Base-by-base conservation (phyloP, 2,113 vertebrate genomes). In the Synchiropus splendidus region DNA sequence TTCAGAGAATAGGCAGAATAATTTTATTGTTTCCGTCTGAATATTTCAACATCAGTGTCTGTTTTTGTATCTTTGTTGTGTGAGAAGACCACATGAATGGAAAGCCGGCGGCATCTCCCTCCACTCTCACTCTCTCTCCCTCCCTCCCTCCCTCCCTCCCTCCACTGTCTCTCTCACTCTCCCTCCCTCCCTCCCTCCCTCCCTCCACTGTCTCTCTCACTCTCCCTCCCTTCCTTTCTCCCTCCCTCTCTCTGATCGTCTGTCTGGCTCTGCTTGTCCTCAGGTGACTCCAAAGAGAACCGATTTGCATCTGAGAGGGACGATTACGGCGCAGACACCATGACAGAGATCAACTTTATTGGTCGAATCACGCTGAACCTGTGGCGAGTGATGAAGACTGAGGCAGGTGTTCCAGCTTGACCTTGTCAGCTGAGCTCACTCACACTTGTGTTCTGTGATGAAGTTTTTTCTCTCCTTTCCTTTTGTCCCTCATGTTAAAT, bases 361-460 rank as follows among this genome's bases (percentile, higher is more conserved):
- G 95, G 95, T 10, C 85, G 95, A 34, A 82, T 99, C 71, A 75
- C 81, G 40, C 78, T 99, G 52, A 98, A 98, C 83, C 67, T 98
- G 68, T 99, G 95, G 95, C 90, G 95, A 75, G 85, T 97, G 65
- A 97, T 99, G 94, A 94, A 91, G 83, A 86, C 89, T 6, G 94
- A 99, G 92, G 95, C 89, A 82, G 39, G 73, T 71, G 60, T 61
- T 46, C 48, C 17, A 1, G 3, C 17, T 8, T 43, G 34, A 48
- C 15, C 16, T n/a, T 35, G 13, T 27, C 21, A 5, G 21, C 34
- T 6, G 13, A 3, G n/a, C n/a, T 35, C 9, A 12, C 34, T 35
- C 13, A 35, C 21, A 27, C 21, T 27, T 27, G 4, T 27, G 21
- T 27, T 8, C 4, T 27, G 21, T 27, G 21, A n/a, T 27, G 21